Evolutionary conservation across 2,113 vertebrate species (phyloP).

Genomic region (Pontoporia blainvillei): DNA sequence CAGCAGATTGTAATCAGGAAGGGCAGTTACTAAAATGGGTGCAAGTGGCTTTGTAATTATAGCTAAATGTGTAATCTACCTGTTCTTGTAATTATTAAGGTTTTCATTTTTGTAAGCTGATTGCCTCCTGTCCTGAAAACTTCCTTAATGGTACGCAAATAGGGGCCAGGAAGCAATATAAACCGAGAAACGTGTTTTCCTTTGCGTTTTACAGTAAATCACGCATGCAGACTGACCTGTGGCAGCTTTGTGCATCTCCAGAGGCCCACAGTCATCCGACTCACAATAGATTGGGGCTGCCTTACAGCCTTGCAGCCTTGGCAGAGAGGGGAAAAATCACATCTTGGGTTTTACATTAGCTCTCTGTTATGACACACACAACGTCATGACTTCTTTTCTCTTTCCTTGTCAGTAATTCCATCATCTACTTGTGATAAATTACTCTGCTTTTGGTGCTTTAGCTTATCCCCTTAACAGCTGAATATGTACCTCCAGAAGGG

Average conservation of each 20-base stretch:
- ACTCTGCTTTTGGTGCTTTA: neutral
- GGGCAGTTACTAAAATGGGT: neutral
- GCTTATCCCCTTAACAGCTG: neutral
- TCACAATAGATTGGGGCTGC: neutral
- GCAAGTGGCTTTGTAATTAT: constrained; percentile 7
- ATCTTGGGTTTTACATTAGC: neutral
- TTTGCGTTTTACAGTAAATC: neutral
- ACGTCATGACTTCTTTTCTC: neutral
- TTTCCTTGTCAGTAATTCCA: neutral
- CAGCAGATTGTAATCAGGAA: constrained; percentile 28
- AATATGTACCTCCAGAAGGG: neutral
- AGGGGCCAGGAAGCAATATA: neutral
- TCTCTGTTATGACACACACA: neutral
- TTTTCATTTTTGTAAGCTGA: constrained; percentile 36
- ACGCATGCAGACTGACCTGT: neutral
- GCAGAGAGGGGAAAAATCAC: neutral
- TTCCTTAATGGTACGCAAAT: constrained; percentile 19
- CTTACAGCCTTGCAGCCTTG: neutral
- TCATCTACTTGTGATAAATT: neutral
- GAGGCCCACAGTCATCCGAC: neutral
- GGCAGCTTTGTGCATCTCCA: neutral
- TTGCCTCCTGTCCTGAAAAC: neutral
- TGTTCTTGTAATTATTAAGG: constrained; percentile 18
- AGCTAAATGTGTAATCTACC: neutral
- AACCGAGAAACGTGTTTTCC: neutral